phyloP scores from a whole-genome alignment of 2,113 vertebrate genomes.

The Physeter macrocephalus region DNA sequence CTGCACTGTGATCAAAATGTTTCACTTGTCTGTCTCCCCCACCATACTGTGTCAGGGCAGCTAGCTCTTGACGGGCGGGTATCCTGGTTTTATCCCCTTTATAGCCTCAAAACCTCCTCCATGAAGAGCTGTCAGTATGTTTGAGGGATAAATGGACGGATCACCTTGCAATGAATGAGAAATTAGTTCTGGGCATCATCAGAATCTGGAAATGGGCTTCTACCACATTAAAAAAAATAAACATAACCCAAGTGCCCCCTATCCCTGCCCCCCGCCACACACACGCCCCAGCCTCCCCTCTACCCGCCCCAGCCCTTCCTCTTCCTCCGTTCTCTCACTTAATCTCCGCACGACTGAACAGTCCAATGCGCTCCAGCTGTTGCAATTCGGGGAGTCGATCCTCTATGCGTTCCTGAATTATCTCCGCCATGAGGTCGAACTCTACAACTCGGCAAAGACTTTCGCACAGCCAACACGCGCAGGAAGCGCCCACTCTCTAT shows the following conservation, averaged over 20 bases:
- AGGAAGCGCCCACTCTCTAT: rapidly evolving
- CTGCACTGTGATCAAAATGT: no score
- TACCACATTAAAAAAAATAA: not conserved
- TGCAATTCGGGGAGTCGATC: constrained; percentile 90
- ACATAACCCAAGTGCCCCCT: not conserved
- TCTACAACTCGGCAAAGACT: rapidly evolving
- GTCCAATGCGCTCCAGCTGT: constrained; percentile 92
- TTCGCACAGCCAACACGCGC: rapidly evolving
- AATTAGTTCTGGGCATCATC: not conserved
- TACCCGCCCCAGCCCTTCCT: not conserved
- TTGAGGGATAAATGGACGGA: not conserved
- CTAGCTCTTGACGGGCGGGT: not conserved
- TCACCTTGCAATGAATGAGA: not conserved
- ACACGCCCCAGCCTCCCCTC: not conserved
- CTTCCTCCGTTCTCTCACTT: constrained; percentile 80
- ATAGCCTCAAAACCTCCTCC: not conserved
- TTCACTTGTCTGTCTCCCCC: not conserved
- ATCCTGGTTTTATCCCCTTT: not conserved
- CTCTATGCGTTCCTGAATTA: constrained; percentile 90
- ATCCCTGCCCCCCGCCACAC: not conserved
- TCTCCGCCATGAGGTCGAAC: constrained; percentile 87
- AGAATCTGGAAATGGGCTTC: not conserved
- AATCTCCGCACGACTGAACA: constrained; percentile 89
- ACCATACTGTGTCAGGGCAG: not conserved
- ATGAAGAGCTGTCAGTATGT: not conserved